Evolutionary conservation across 1,140 invertebrate species (phyloP).

Genomic region (Metaphire vulgaris): DNA sequence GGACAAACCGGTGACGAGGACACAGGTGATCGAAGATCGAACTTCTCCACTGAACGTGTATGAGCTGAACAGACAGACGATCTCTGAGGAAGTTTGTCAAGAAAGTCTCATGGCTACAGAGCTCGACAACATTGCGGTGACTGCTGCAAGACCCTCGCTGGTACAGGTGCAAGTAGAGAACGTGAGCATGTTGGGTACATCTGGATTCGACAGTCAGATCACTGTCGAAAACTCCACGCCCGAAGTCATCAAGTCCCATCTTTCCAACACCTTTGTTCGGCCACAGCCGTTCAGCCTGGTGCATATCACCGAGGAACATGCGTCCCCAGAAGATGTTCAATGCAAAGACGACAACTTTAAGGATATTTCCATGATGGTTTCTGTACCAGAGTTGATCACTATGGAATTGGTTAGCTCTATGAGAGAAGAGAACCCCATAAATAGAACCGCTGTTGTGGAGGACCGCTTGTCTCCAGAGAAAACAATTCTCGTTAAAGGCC

Average conservation of each 20-base stretch:
- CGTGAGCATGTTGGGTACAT: neutral
- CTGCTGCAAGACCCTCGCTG: neutral
- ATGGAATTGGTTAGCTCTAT: neutral
- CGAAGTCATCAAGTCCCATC: neutral
- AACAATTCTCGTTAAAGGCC: slow-evolving; percentile 7
- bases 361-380: neutral
- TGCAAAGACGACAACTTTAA: neutral
- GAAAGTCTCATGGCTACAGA: neutral
- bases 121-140: neutral
- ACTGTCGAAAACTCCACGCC: neutral
- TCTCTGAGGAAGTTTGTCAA: neutral
- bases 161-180: neutral
- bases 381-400: neutral
- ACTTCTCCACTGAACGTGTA: neutral
- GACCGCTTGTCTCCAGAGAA: slow-evolving; percentile 12
- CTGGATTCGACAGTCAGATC: neutral
- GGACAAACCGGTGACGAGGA: neutral
- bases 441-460: slow-evolving; percentile 3
- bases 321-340: neutral
- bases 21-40: neutral
- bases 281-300: neutral
- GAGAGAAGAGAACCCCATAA: neutral
- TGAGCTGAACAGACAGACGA: neutral
- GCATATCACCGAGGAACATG: neutral
- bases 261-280: neutral